Evolutionary conservation across 1,140 invertebrate genomes (phyloP).

Genomic region (Wiebesia pumilae): DNA sequence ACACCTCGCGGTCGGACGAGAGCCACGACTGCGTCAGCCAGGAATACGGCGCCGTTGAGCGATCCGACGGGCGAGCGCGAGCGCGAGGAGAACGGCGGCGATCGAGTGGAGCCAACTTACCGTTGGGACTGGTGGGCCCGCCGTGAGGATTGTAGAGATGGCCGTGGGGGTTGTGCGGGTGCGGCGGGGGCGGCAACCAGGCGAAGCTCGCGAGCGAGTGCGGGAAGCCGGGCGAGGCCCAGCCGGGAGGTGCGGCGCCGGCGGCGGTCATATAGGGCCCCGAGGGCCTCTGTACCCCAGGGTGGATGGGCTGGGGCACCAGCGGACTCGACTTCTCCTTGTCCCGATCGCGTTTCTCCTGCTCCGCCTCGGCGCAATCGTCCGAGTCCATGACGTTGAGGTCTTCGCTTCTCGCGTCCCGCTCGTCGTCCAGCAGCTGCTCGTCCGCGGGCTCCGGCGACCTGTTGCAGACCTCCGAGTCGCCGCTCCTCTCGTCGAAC

Average conservation of each 20-base stretch:
- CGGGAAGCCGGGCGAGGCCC: conserved; percentile 70
- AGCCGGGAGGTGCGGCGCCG: conserved; percentile 65
- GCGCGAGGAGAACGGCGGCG: too few species aligned
- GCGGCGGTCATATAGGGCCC: conserved; percentile 66
- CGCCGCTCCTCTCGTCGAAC: conserved; percentile 67
- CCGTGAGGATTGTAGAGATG: conserved; percentile 72
- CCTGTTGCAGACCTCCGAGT: conserved; percentile 55
- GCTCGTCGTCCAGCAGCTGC: conserved; percentile 66
- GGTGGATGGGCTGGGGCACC: conserved; percentile 73
- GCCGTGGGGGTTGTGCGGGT: conserved; percentile 72
- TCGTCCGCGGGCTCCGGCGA: conserved; percentile 67
- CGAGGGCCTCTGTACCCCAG: conserved; percentile 69
- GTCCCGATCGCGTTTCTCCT: conserved; percentile 33
- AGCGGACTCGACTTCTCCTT: conserved; percentile 70
- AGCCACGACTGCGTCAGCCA: background rate
- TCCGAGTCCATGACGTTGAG: conserved; percentile 74
- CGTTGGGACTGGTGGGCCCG: conserved; percentile 71
- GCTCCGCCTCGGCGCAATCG: conserved; percentile 62
- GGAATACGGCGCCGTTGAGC: background rate
- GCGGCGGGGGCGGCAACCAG: conserved; percentile 72
- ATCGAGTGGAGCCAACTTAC: too few species aligned
- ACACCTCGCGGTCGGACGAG: too few species aligned
- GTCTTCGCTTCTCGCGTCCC: conserved; percentile 70
- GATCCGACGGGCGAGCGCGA: background rate
- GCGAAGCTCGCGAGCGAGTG: conserved; percentile 72